Evolutionary conservation across 1,140 invertebrate species (phyloP).

Genomic region (Whitmania pigra): DNA sequence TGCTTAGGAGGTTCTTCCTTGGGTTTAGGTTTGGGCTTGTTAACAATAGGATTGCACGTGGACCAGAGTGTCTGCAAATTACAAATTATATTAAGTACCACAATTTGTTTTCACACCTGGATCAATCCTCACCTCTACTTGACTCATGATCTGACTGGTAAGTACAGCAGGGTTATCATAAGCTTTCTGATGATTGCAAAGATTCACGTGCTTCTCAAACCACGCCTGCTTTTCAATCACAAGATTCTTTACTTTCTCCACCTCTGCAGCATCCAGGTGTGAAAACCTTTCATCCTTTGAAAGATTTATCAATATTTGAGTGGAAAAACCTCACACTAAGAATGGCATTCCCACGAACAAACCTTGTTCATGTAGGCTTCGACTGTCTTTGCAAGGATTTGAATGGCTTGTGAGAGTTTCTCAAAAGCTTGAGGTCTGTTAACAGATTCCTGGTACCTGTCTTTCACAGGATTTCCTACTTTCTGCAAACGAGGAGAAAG

Average conservation of each 20-base stretch:
- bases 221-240: conserved; percentile 50
- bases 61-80: conserved; percentile 52
- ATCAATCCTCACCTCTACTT: conserved; percentile 33
- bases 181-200: conserved; percentile 49
- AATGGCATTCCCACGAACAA: neutral
- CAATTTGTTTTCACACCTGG: neutral
- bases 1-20: conserved; percentile 52
- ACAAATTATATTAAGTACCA: neutral
- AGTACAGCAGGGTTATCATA: conserved; percentile 55
- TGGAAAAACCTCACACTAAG: too few species aligned
- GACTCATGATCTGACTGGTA: conserved; percentile 59
- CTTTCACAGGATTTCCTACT: conserved; percentile 68
- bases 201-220: conserved; percentile 57
- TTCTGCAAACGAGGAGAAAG: conserved; percentile 34
- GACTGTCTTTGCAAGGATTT: conserved; percentile 60
- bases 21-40: conserved; percentile 74
- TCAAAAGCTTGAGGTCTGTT: conserved; percentile 61
- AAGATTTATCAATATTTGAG: neutral
- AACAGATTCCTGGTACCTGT: conserved; percentile 62
- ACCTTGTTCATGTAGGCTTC: conserved; percentile 47
- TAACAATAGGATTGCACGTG: conserved; percentile 58
- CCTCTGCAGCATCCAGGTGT: conserved; percentile 66
- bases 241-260: conserved; percentile 54
- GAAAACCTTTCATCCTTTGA: conserved; percentile 59
- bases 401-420: conserved; percentile 58